These are phyloP conservation scores for Agonum fuliginosum DNA, from an alignment of 2,888 invertebrate genomes.

Conservation along the genomic window DNA sequence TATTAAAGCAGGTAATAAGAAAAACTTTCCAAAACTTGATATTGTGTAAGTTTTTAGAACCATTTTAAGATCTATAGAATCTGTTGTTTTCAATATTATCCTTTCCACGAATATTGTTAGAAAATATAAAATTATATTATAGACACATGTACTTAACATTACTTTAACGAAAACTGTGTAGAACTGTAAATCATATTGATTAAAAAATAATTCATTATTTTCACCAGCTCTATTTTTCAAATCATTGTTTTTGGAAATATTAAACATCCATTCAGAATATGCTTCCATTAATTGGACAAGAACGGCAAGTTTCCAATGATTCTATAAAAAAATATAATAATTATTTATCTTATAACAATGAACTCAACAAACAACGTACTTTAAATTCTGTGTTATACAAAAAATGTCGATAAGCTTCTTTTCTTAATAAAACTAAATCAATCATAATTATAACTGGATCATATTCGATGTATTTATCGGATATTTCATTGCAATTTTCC, in stretches of 20 bases:
- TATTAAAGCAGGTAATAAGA: conserved; percentile 79
- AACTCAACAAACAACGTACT: too few species aligned
- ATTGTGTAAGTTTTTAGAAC: conserved; percentile 78
- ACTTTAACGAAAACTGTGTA: conserved; percentile 67
- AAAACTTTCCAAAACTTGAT: conserved; percentile 77
- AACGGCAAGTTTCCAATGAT: conserved; percentile 85
- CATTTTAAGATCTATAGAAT: conserved; percentile 63
- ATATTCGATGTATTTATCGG: conserved; percentile 94
- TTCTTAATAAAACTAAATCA: conserved; percentile 87
- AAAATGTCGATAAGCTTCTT: conserved; percentile 89
- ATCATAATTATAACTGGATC: conserved; percentile 91
- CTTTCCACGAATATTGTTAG: conserved; percentile 60
- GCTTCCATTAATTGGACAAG: conserved; percentile 88
- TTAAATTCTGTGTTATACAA: conserved; percentile 87
- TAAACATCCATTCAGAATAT: conserved; percentile 80
- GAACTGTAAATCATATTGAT: conserved; percentile 68
- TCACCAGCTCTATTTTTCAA: neutral
- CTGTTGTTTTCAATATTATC: conserved; percentile 26
- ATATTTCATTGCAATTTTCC: conserved; percentile 83
- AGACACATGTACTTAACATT: conserved; percentile 66
- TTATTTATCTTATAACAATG: conserved; percentile 8
- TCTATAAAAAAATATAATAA: conserved; percentile 70
- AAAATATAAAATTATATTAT: conserved; percentile 66
- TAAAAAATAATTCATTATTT: conserved; percentile 34
- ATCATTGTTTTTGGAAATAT: conserved; percentile 58